Evolutionary conservation across 2,113 vertebrate species (phyloP).

Genomic region (Cathartes aura): DNA sequence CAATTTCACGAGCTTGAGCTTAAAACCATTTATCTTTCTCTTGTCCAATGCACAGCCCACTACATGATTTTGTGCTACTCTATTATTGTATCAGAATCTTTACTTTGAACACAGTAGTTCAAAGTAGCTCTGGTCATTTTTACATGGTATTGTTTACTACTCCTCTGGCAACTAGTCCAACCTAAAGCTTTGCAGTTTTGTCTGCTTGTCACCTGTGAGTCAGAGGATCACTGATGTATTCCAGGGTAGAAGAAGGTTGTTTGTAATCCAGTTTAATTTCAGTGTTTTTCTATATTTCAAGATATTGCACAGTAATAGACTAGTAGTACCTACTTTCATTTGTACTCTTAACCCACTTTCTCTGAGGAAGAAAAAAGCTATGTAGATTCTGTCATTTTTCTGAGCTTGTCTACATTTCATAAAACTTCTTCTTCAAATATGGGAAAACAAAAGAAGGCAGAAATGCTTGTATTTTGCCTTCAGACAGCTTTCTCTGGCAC

Average conservation of each 20-base stretch:
- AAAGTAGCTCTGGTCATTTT: not conserved
- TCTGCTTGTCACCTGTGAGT: not conserved
- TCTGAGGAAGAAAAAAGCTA: not conserved
- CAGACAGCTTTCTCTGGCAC: not conserved
- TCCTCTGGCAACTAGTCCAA: not conserved
- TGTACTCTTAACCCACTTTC: not conserved
- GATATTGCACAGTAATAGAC: not conserved
- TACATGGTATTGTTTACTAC: not conserved
- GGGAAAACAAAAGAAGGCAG: not conserved
- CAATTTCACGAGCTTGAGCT: not conserved
- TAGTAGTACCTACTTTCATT: not conserved
- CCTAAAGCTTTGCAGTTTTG: not conserved
- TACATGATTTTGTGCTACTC: not conserved
- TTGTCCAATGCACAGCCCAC: not conserved
- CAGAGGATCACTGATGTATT: not conserved
- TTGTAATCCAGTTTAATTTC: not conserved
- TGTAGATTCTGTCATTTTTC: not conserved
- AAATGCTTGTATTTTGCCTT: not conserved
- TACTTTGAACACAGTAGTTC: not conserved
- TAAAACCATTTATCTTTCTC: not conserved
- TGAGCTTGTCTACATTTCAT: not conserved
- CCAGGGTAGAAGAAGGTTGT: not conserved
- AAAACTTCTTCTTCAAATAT: not conserved
- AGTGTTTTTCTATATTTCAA: not conserved
- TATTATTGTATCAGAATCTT: not conserved